A percentile compares a stretch with the other conserved stretches of the same genome.
These are phyloP conservation scores for Balaenoptera acutorostrata DNA, from an alignment of 2,113 vertebrate genomes.

Conservation along the genomic window DNA sequence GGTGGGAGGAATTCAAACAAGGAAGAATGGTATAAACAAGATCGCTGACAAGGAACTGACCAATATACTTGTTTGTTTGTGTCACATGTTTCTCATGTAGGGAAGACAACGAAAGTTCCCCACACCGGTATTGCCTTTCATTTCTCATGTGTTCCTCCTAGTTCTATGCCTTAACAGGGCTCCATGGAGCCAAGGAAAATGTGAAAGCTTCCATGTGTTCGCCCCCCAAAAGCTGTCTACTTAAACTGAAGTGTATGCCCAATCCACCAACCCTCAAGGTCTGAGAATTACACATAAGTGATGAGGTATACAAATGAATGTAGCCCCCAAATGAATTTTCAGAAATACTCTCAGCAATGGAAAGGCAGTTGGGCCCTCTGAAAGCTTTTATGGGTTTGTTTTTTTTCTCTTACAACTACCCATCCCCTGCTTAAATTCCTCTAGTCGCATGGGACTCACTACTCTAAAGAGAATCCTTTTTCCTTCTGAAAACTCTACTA, in stretches of 20 bases:
- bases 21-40: background rate
- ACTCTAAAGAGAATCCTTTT: background rate
- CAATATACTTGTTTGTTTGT: background rate
- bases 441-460: background rate
- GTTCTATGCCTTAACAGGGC: background rate
- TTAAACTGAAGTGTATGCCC: background rate
- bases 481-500: background rate
- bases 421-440: background rate
- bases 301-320: rapidly evolving
- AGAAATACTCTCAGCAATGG: background rate
- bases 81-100: background rate
- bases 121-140: rapidly evolving
- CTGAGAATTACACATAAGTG: background rate
- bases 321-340: background rate
- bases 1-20: background rate
- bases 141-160: background rate
- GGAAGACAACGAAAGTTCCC: background rate
- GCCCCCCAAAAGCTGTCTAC: too few relatives aligned
- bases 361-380: background rate
- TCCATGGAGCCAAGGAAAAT: background rate
- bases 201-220: background rate
- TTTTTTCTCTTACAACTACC: background rate
- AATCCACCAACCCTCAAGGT: background rate
- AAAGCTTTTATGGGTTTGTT: background rate
- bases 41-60: background rate